These are phyloP conservation scores for Pycnomerus fuliginosus DNA, from an alignment of 2,888 invertebrate genomes.

Conservation along the genomic window DNA sequence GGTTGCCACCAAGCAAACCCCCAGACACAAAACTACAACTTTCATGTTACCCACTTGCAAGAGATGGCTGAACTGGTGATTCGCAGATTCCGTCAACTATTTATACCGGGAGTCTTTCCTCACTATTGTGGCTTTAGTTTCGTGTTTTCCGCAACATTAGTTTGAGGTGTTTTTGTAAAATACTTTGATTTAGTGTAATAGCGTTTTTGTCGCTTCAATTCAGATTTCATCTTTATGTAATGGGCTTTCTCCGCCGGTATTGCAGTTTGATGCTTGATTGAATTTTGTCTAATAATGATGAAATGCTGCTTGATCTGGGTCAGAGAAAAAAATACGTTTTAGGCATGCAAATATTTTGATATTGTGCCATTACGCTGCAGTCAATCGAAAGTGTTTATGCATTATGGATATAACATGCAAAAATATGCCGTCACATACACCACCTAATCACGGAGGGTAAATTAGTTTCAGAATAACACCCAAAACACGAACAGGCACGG, in stretches of 20 bases:
- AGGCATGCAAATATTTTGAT: no score
- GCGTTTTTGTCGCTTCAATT: conserved; percentile 33
- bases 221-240: conserved; percentile 48
- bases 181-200: conserved; percentile 35
- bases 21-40: conserved; percentile 42
- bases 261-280: conserved; percentile 45
- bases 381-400: no score
- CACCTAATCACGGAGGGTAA: no score
- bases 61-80: conserved; percentile 26
- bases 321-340: no score
- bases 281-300: conserved; percentile 32
- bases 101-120: conserved; percentile 39
- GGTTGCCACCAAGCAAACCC: conserved; percentile 41
- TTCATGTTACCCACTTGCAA: conserved; percentile 41
- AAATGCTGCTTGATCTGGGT: no score
- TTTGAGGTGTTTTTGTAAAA: conserved; percentile 29
- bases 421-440: no score
- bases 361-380: no score
- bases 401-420: no score
- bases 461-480: no score
- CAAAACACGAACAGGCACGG: no score
- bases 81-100: conserved; percentile 29
- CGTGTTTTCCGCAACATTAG: conserved; percentile 46
- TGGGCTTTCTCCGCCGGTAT: conserved; percentile 44
- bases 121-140: conserved; percentile 35